These are phyloP conservation scores for Torymus aiolomorphi DNA, from an alignment of 2,888 invertebrate species.

Conservation along the genomic window DNA sequence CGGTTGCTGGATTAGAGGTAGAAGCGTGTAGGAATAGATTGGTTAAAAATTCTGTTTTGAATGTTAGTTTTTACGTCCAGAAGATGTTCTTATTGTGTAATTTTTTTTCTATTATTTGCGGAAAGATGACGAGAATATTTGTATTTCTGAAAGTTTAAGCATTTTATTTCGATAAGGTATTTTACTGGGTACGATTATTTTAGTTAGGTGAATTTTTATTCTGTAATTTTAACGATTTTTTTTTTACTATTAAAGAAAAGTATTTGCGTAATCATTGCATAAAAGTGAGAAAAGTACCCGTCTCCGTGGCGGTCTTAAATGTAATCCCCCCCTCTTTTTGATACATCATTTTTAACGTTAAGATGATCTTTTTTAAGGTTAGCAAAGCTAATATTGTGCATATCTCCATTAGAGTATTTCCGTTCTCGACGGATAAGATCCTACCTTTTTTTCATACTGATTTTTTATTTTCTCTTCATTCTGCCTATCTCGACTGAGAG, in stretches of 20 bases:
- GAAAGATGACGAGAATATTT: no score
- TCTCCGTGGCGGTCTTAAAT: background rate
- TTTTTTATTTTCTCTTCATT: conserved; percentile 22
- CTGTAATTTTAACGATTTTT: conserved; percentile 26
- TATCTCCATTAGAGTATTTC: background rate
- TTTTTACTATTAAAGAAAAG: conserved; percentile 30
- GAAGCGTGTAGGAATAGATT: conserved; percentile 36
- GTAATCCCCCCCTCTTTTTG: conserved; percentile 11
- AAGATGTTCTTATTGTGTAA: conserved; percentile 26
- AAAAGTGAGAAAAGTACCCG: background rate
- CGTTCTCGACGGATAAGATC: conserved; percentile 10
- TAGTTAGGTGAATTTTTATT: conserved; percentile 31
- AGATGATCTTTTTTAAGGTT: conserved; percentile 16
- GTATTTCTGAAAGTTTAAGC: background rate
- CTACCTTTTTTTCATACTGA: conserved; percentile 23
- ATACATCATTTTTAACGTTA: conserved; percentile 24
- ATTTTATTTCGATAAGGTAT: conserved; percentile 10
- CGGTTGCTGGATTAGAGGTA: background rate
- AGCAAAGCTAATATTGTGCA: background rate
- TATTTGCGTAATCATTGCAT: conserved; percentile 17
- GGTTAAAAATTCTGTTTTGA: conserved; percentile 39
- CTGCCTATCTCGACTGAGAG: conserved; percentile 25
- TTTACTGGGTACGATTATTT: conserved; percentile 26
- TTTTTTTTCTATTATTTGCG: no score
- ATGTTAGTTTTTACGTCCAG: conserved; percentile 15